These are phyloP conservation scores for mouse (Mus musculus) DNA, from an alignment of 2,113 vertebrate genomes.

Conservation along the genomic window GRCm39 chr5:49195501-49196000, in stretches of 20 bases:
- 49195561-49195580: neutral
- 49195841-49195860: constrained; percentile 12
- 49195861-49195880: neutral
- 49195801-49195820: neutral
- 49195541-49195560: neutral
- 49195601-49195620: neutral
- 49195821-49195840: neutral
- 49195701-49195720: neutral
- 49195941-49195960: neutral
- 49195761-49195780: neutral
- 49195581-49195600: constrained; percentile 13
- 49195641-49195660: neutral
- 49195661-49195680: neutral
- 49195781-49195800: neutral
- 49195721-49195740: constrained; percentile 2
- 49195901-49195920: neutral
- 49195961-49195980: neutral
- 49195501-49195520: neutral
- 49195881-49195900: neutral
- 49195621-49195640: neutral
- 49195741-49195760: neutral
- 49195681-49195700: neutral
- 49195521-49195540: neutral
- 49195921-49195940: neutral
- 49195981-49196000: neutral